phyloP scores from a whole-genome alignment of 2,797 vertebrate genomes.

The Rhodeus uyekii region DNA sequence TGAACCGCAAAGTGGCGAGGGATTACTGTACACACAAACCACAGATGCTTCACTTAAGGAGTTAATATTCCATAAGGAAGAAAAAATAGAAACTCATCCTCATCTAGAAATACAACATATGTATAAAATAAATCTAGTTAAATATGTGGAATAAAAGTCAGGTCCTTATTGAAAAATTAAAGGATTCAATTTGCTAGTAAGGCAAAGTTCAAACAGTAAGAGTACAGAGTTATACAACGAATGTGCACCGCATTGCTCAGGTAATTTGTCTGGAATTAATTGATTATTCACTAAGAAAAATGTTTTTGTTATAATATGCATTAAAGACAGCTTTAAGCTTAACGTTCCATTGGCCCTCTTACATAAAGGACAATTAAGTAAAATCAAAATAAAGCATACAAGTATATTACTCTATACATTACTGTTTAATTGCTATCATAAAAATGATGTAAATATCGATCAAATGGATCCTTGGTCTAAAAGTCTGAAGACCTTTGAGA shows the following conservation, averaged over 20 bases:
- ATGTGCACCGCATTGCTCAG: background rate
- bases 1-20: no score
- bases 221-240: background rate
- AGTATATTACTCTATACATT: background rate
- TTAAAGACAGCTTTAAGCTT: no score
- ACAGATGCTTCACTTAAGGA: background rate
- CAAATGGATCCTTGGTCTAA: background rate
- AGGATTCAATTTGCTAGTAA: background rate
- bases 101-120: background rate
- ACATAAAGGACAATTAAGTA: background rate
- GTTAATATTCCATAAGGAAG: background rate
- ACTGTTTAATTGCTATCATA: background rate
- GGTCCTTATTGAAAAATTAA: background rate
- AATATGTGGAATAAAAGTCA: background rate
- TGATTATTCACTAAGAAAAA: background rate
- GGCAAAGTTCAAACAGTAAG: background rate
- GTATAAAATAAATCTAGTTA: background rate
- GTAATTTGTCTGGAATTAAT: background rate
- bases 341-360: background rate
- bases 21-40: no score
- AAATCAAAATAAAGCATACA: background rate
- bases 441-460: background rate
- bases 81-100: background rate
- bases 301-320: no score
- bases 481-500: background rate